Evolutionary conservation across 2,888 invertebrate genomes (phyloP), one percentile per base, ranked within the genome.

Genomic region (Geotrupes spiniger): DNA sequence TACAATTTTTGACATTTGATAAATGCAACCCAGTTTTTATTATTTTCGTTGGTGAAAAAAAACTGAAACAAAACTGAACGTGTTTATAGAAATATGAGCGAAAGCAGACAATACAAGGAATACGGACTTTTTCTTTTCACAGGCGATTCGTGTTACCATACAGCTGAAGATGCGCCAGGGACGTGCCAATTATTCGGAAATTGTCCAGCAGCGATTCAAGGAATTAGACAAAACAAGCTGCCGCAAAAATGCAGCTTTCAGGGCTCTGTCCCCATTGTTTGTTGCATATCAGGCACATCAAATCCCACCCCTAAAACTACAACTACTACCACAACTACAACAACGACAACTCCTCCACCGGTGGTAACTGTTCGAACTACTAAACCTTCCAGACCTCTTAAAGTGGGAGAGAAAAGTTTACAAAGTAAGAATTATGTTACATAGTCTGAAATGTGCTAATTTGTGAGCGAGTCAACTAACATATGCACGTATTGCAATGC

Each of bases 351-450:
- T 21, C 21, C 4, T n/a, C n/a, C n/a, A n/a, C n/a, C n/a, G n/a
- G n/a, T n/a, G n/a, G n/a, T n/a, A n/a, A n/a, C n/a, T n/a, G n/a
- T n/a, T n/a, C n/a, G n/a, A n/a, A n/a, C n/a, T n/a, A n/a, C n/a
- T 21, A 21, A 21, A 21, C 21, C 21, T 4, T 21, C 21, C 6
- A 6, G 21, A 21, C 21, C 21, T 6, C 21, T 21, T 21, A 21
- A 21, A 21, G 6, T 21, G 6, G 33, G 33, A 33, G 33, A 9
- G 33, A 12, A 15, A 33, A 33, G 33, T 15, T 33, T 33, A 15
- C 33, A 33, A 12, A 40, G 26, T 40, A 27, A 25, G 15, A 8
- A 15, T 29, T 36, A 3, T 38, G 2, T 44, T 6, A 15, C 15
- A 8, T 38, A 21, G 6, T 21, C n/a, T n/a, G n/a, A n/a, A n/a